These are phyloP conservation scores for Slavum lentiscoides DNA, from an alignment of 2,888 invertebrate species.

Conservation along the genomic window DNA sequence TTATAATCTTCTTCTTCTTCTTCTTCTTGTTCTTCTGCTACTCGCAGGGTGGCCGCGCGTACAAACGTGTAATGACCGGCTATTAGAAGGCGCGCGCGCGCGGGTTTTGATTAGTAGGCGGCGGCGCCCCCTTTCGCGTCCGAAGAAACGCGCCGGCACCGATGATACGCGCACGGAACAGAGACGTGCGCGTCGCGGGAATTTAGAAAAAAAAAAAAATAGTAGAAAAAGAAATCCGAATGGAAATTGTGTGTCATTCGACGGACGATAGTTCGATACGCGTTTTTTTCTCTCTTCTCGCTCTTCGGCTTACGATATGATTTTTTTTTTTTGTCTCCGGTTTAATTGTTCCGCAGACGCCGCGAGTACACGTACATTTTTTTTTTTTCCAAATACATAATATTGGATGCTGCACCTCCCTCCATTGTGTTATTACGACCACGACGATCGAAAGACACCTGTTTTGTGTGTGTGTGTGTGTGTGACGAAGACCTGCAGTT, in stretches of 20 bases:
- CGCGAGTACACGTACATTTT: background rate
- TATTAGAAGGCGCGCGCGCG: slow-evolving; percentile 38
- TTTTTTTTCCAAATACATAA: background rate
- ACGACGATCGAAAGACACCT: slow-evolving; percentile 15
- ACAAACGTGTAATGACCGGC: slow-evolving; percentile 50
- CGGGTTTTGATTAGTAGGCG: slow-evolving; percentile 52
- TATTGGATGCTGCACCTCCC: slow-evolving; percentile 20
- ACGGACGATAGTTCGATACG: too few relatives aligned
- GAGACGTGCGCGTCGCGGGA: too few relatives aligned
- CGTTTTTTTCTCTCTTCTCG: too few relatives aligned
- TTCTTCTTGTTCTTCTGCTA: background rate
- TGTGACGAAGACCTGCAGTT: background rate
- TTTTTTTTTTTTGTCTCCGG: background rate
- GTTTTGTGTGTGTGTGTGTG: background rate
- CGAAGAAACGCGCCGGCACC: background rate
- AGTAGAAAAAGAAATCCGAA: too few relatives aligned
- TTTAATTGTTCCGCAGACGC: slow-evolving; percentile 27
- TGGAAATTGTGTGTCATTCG: too few relatives aligned
- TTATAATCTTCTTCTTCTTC: background rate
- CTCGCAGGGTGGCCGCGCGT: slow-evolving; percentile 49
- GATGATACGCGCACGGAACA: background rate
- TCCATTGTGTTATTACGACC: slow-evolving; percentile 45
- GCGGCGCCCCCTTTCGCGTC: slow-evolving; percentile 33
- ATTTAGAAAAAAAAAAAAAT: too few relatives aligned
- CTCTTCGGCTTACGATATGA: too few relatives aligned